A percentile compares a stretch with the other conserved stretches of the same genome.
Conservation (phyloP, 2,797 vertebrate genomes). For the Lepus townsendii region DNA sequence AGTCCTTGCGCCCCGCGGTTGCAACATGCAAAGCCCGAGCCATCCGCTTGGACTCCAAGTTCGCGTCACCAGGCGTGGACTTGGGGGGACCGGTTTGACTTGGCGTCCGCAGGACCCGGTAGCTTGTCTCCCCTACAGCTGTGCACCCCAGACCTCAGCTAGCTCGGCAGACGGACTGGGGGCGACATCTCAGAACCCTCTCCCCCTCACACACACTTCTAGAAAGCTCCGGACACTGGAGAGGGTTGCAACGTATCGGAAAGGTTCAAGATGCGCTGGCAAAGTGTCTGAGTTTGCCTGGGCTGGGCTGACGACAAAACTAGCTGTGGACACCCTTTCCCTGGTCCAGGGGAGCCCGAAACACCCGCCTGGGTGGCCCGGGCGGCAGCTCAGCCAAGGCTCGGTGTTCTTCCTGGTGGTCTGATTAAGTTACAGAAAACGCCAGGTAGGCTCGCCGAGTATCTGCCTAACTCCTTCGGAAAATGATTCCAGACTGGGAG, state of each 20-base stretch:
- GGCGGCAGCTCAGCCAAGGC: not conserved
- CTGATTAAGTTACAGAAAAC: constrained; percentile 26
- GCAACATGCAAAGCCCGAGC: not conserved
- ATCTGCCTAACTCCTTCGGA: not conserved
- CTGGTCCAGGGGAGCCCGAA: not conserved
- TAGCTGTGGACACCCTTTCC: constrained; percentile 36
- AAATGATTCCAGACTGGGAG: not conserved
- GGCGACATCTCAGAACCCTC: too few species aligned
- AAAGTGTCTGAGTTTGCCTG: constrained; percentile 54
- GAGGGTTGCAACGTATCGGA: not conserved
- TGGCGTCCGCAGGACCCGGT: not conserved
- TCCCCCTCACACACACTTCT: too few species aligned
- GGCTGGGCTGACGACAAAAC: constrained; percentile 57
- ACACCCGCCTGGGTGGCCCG: not conserved
- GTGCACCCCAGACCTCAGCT: not conserved
- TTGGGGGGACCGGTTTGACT: not conserved
- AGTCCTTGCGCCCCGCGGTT: not conserved
- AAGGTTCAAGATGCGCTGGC: constrained; percentile 4
- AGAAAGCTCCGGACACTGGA: not conserved
- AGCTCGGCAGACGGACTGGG: not conserved
- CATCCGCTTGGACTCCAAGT: not conserved
- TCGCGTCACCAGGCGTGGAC: not conserved
- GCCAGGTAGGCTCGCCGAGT: not conserved
- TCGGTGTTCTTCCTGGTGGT: not conserved
- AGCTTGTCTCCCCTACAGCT: not conserved